Evolutionary conservation across 2,113 vertebrate genomes (phyloP), one percentile per base, ranked within the genome.

Genomic region (Hystrix brachyura): DNA sequence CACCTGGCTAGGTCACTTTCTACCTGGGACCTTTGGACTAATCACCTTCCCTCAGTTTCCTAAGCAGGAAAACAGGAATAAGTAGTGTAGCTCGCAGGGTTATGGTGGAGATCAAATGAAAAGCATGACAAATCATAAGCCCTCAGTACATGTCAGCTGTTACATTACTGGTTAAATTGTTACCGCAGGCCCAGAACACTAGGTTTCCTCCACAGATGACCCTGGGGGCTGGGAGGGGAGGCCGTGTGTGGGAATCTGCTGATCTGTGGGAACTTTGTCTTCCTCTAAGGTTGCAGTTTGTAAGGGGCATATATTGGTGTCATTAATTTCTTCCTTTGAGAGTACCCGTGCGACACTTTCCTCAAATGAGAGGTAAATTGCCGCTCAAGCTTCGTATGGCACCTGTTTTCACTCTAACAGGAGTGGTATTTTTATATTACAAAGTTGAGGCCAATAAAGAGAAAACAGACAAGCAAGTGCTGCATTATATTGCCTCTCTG

Each of bases 361-460:
- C 65, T 76, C 55, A 90, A 88, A 94, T 15, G 53, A 90, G 72
- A 96, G 67, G 89, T 84, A 78, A 95, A 82, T 12, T 67, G 62
- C 85, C 13, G 29, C 38, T 79, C 38, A n/a, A 82, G 87, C 90
- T 87, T 72, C 81, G 59, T 4, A 43, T 0, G 46, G 84, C 76
- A 67, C 51, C 92, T 92, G 65, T 59, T 97, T 81, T 62, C 51
- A 67, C 43, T 62, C 81, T 76, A 90, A 71, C 80, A 94, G 83
- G 62, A 90, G 71, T 79, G 71, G 94, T 43, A 46, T 46, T 95
- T 95, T 82, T 74, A 46, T 90, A 85, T 95, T 3, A 94, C 7
- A 32, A 84, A 90, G 43, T 34, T 51, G 84, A 96, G 83, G 95
- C 79, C 74, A 72, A 90, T 67, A 90, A 89, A 94, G 7, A 76